Evolutionary conservation across 2,888 invertebrate genomes (phyloP), one percentile per base, ranked within the genome.

Genomic region (Leptinotarsa juncta): DNA sequence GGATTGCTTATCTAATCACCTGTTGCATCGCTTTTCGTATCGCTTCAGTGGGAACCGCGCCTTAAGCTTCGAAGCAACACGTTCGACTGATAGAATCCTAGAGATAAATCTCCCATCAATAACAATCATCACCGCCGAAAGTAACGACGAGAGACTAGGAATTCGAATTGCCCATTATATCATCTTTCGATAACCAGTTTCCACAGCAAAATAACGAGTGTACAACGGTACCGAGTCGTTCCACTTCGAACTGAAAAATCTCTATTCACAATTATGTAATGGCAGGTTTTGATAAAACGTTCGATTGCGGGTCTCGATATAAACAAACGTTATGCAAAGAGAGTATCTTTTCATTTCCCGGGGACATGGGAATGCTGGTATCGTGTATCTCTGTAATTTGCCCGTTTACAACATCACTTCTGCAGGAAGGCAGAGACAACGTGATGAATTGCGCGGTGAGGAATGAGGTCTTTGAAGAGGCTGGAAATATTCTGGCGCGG

Each of bases 301-400:
- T 42, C 15, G 32, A 68, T 68, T 16, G 68, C 53, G 55, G 23
- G n/a, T 53, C 18, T 20, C 42, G 18, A 20, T 32, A 26, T 53
- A 68, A 53, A 68, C 68, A 68, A 68, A 68, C 69, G 69, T 57
- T 57, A 57, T 69, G 57, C 57, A 57, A 57, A 57, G 60, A 16
- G 55, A 48, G 51, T 26, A 53, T 57, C 69, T 20, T 57, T 57
- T 42, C 7, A 69, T 49, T n/a, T 55, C 69, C 53, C 57, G 69
- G 2, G 69, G 69, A 69, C 57, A 69, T 69, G 20, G 20, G 69
- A 69, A 69, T 69, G 62, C 12, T 18, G 69, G 26, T 69, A 69
- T 55, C 55, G 57, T 57, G 69, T 57, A 48, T 48, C 60, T 69
- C 48, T 69, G 57, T 16, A 69, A 57, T 57, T 62, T 62, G 42